These are phyloP conservation scores for Oreochromis niloticus DNA, from an alignment of 2,113 vertebrate genomes.

Conservation along the genomic window DNA sequence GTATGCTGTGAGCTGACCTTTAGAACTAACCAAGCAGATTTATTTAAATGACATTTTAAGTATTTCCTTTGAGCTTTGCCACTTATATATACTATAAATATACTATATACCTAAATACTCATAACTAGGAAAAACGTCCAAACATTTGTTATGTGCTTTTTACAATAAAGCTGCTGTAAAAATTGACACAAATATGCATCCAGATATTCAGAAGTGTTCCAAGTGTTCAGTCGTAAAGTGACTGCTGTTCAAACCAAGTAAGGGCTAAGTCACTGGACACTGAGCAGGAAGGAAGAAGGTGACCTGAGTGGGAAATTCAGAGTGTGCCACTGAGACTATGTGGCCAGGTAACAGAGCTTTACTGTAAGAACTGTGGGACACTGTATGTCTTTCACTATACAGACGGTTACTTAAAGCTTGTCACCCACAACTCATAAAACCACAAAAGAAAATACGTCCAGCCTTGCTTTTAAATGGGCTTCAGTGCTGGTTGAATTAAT, in stretches of 20 bases:
- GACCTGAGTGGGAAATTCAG: not conserved
- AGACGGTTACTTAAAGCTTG: slow-evolving; percentile 48
- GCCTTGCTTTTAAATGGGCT: not conserved
- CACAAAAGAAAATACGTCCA: slow-evolving; percentile 13
- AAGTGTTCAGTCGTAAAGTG: not conserved
- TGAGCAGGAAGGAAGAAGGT: slow-evolving; percentile 41
- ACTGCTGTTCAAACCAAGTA: slow-evolving; percentile 2
- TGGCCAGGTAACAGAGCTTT: slow-evolving; percentile 50
- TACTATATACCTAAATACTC: not conserved
- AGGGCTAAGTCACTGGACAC: slow-evolving; percentile 11
- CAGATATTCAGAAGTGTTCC: not conserved
- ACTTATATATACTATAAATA: not conserved
- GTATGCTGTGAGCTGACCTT: not conserved
- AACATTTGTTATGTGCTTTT: not conserved
- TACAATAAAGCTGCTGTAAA: not conserved
- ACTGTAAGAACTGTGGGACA: slow-evolving; percentile 55
- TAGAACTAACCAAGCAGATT: not conserved
- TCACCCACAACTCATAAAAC: slow-evolving; percentile 22
- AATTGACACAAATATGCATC: not conserved
- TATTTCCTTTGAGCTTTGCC: not conserved
- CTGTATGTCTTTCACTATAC: slow-evolving; percentile 60
- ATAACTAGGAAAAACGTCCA: not conserved
- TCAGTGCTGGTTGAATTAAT: not conserved
- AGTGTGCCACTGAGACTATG: slow-evolving; percentile 15
- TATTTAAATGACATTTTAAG: not conserved